Base-by-base conservation (phyloP, 1,140 invertebrate genomes). In the Drosophila miranda region DNA sequence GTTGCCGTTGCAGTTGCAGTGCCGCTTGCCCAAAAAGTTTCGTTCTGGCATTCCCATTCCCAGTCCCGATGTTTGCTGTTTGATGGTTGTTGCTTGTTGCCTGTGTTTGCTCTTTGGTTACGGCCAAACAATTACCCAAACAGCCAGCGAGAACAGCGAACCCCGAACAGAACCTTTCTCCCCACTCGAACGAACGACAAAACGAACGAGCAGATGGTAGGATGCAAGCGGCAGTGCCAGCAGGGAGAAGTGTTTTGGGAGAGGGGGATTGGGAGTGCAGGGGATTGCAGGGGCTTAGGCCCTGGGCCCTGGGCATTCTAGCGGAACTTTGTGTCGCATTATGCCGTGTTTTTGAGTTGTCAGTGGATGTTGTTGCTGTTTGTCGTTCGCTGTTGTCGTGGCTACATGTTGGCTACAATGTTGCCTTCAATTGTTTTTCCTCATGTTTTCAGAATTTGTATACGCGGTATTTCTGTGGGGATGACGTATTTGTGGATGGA, bases 281-380 rank as follows among this genome's bases (percentile, higher is more conserved):
- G 34, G 9, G 46, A 23, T 62, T 44, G 46, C n/a, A 21, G 46
- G 53, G 26, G 28, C 23, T 43, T 75, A 58, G 74, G 74, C 73
- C 61, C 59, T 77, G 54, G 74, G 63, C 59, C 53, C 50, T 79
- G 81, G 73, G 73, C 81, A 84, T 60, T 84, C 77, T 84, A 84
- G 80, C 80, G 80, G 80, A 84, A 84, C 80, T 77, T 77, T 84
- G 80, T 84, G 80, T 84, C 80, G 73, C 81, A 84, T 84, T 84
- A 84, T 84, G 81, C 77, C 75, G 74, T 75, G 71, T 75, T 75
- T 38, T 74, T 21, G 69, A 70, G 59, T 74, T 74, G 69, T 63
- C 59, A 59, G 60, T 70, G 63, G 52, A 50, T 69, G 52, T 70
- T 68, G 63, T 63, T 55, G 54, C 53, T 42, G 53, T 62, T 53